These are phyloP conservation scores for Drosophila buzzatii DNA, from an alignment of 2,888 invertebrate species.

Conservation along the genomic window DNA sequence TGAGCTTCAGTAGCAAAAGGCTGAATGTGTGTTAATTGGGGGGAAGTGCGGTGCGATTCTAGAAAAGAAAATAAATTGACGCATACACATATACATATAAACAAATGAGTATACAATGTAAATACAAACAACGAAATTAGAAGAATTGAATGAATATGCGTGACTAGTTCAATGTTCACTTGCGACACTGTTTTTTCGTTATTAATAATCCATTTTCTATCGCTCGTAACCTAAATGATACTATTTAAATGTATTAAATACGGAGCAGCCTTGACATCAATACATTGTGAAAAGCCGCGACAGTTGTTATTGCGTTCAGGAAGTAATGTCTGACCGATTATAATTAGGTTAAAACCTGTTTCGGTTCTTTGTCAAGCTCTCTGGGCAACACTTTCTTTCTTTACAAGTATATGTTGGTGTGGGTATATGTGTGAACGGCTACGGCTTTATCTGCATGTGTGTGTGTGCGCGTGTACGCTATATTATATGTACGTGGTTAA, in stretches of 20 bases:
- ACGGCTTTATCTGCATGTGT: constrained; percentile 26
- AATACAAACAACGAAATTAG: constrained; percentile 1
- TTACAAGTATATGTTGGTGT: constrained; percentile 6
- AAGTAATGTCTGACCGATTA: constrained; percentile 40
- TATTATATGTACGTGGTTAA: constrained; percentile 72
- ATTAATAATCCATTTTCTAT: constrained; percentile 52
- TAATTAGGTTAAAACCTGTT: constrained; percentile 78
- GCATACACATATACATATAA: not conserved
- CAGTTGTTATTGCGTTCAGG: constrained; percentile 30
- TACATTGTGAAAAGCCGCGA: constrained; percentile 26
- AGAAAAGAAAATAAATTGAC: constrained; percentile 18
- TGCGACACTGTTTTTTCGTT: constrained; percentile 20
- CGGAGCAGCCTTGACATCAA: constrained; percentile 67
- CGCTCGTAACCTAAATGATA: constrained; percentile 32
- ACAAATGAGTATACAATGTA: not conserved
- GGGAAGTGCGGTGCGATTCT: constrained; percentile 63
- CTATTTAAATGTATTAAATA: constrained; percentile 13
- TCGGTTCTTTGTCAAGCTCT: constrained; percentile 68
- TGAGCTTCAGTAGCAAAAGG: constrained; percentile 51
- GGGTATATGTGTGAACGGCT: constrained; percentile 10
- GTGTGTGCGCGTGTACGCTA: constrained; percentile 33
- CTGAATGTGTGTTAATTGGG: constrained; percentile 47
- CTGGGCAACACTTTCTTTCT: constrained; percentile 72
- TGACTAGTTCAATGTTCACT: constrained; percentile 68
- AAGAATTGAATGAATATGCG: constrained; percentile 25